These are phyloP conservation scores for Tryphoninae sp. DNA, from an alignment of 2,888 invertebrate genomes.

Conservation along the genomic window DNA sequence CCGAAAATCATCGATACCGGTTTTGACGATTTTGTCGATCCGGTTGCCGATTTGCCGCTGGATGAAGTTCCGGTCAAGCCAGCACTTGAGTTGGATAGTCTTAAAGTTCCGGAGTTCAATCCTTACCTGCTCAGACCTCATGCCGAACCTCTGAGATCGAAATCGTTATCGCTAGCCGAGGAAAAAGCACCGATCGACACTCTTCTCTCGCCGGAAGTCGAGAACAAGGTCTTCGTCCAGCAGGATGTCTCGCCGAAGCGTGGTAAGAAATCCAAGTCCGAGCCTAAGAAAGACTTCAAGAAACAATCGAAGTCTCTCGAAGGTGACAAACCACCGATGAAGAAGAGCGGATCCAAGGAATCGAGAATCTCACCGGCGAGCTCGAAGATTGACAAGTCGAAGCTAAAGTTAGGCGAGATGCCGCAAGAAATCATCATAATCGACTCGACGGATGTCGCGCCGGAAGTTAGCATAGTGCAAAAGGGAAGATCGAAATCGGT, in stretches of 20 bases:
- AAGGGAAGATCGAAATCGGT: constrained; percentile 80
- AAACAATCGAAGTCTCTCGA: constrained; percentile 80
- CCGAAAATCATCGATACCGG: constrained; percentile 80
- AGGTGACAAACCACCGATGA: constrained; percentile 78
- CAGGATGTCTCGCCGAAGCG: constrained; percentile 79
- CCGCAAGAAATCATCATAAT: constrained; percentile 80
- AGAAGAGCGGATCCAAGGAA: constrained; percentile 77
- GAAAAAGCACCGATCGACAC: constrained; percentile 80
- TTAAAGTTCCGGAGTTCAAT: constrained; percentile 80
- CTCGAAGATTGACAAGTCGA: constrained; percentile 79
- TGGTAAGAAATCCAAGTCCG: constrained; percentile 73
- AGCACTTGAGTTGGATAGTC: constrained; percentile 77
- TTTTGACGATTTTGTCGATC: constrained; percentile 80
- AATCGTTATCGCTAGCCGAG: constrained; percentile 79
- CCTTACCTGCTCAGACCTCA: constrained; percentile 79
- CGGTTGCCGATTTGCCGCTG: constrained; percentile 79
- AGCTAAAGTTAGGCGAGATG: constrained; percentile 79
- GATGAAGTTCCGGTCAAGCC: constrained; percentile 80
- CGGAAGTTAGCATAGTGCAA: constrained; percentile 79
- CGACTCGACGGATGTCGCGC: constrained; percentile 78
- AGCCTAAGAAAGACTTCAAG: constrained; percentile 79
- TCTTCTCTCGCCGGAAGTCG: constrained; percentile 78
- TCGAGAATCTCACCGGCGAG: constrained; percentile 73
- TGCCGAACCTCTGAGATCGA: constrained; percentile 78
- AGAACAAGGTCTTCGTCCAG: constrained; percentile 77